Base-by-base conservation (phyloP, 2,797 vertebrate species). In the Decapterus maruadsi region DNA sequence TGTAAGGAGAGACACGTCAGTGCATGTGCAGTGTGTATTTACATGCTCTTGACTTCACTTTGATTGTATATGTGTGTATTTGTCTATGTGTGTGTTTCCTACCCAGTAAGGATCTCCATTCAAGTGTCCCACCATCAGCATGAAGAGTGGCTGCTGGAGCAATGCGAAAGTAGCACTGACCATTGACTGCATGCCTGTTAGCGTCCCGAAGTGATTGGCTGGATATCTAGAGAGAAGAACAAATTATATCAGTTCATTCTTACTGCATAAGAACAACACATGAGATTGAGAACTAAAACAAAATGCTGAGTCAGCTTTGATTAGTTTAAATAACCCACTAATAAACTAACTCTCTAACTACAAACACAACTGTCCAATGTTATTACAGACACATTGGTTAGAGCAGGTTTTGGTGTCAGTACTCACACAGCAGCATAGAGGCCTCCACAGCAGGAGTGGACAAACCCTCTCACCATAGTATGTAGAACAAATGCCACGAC, bases 371-470 rank as follows among this genome's bases (percentile, higher is more conserved):
- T 14, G 4, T 38, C 20, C 29, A 29, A 3, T 31, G 22, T 16
- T 54, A 3, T 20, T 6, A 20, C 36, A n/a, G 42, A 57, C 20
- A 20, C 6, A 6, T 29, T 20, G 8, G 1, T 60, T 60, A 9
- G 36, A 43, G 40, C 5, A 66, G 36, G 19, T 60, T 36, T 8
- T 1, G 17, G 42, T 4, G 31, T 22, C 42, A 29, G 77, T 75
- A 96, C 97, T 96, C 86, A 98, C 97, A 96, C 96, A 6, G 96
- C 96, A 34, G 97, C 96, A 1, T 97, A 98, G 56, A 98, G 95
- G 34, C 97, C 94, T 26, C 97, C 96, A 51, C 96, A 97, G 89
- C 97, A 96, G 1, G 97, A 97, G 85, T 98, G 97, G 86, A 96
- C 95, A 65, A 98, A 98, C n/a, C 97, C 97, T 53, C 97, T 94